These are phyloP conservation scores for Ceriagrion tenellum DNA, from an alignment of 2,888 invertebrate species.

Conservation along the genomic window DNA sequence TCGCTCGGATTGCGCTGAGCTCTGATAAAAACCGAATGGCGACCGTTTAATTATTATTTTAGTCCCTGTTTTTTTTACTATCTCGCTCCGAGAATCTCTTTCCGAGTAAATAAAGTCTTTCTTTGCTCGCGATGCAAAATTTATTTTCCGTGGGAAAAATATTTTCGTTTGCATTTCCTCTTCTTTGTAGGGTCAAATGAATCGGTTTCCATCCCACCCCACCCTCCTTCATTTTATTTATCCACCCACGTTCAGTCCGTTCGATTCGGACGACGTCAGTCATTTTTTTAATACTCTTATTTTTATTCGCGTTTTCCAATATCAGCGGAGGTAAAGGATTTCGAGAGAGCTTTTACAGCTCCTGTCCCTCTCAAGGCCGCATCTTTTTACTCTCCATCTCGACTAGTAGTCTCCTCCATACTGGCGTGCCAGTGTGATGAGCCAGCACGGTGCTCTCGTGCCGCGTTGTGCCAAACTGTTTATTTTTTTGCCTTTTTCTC, in stretches of 20 bases:
- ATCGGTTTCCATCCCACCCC: background rate
- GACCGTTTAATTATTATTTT: background rate
- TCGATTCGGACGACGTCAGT: background rate
- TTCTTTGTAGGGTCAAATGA: background rate
- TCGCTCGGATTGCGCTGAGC: background rate
- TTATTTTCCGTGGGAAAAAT: background rate
- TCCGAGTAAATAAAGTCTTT: background rate
- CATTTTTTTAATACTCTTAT: background rate
- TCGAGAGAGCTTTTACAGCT: background rate
- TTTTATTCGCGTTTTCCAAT: background rate
- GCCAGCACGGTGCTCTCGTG: background rate
- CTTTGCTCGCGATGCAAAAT: background rate
- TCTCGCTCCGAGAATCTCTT: background rate
- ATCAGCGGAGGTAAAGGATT: background rate
- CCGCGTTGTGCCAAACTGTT: background rate
- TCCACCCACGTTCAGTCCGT: background rate
- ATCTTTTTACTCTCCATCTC: background rate
- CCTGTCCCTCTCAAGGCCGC: background rate
- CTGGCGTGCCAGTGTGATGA: background rate
- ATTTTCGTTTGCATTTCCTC: background rate
- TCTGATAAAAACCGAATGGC: background rate
- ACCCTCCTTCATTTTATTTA: background rate
- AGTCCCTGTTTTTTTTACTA: background rate
- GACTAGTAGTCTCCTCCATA: background rate
- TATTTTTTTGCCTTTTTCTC: background rate